These are phyloP conservation scores for Micropoecilia bifurca DNA, from an alignment of 2,797 vertebrate genomes.

Conservation along the genomic window DNA sequence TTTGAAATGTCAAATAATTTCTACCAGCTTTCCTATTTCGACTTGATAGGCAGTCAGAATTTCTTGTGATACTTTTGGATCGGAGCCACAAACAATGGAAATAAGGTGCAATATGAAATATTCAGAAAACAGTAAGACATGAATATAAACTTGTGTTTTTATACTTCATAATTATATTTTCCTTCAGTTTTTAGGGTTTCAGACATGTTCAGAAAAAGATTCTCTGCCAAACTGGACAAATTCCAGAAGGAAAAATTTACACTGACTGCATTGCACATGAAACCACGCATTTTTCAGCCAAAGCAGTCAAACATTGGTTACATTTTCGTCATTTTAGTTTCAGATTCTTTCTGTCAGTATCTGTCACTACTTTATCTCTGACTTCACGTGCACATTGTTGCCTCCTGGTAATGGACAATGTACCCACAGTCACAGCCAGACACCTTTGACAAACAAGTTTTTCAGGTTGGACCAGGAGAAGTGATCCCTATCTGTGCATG, in stretches of 20 bases:
- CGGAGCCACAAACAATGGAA: not conserved
- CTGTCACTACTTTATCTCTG: not conserved
- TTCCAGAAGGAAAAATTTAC: not conserved
- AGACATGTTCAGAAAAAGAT: not conserved
- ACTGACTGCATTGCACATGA: not conserved
- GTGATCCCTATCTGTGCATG: constrained; percentile 25
- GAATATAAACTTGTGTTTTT: not conserved
- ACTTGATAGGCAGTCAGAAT: not conserved
- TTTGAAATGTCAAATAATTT: not conserved
- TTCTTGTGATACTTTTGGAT: not conserved
- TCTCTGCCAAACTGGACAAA: not conserved
- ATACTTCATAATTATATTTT: not conserved
- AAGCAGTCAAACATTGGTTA: not conserved
- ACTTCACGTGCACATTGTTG: not conserved
- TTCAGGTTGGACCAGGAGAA: constrained; percentile 59
- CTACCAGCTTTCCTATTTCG: not conserved
- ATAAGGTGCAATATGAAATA: not conserved
- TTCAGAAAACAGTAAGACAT: not conserved
- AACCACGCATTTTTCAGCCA: not conserved
- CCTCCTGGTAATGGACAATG: constrained; percentile 1
- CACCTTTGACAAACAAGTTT: constrained; percentile 31
- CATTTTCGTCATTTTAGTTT: not conserved
- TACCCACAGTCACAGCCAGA: not conserved
- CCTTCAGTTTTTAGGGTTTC: not conserved
- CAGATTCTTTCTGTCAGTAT: not conserved